phyloP scores from a whole-genome alignment of 2,113 vertebrate genomes.

The Tursiops truncatus region DNA sequence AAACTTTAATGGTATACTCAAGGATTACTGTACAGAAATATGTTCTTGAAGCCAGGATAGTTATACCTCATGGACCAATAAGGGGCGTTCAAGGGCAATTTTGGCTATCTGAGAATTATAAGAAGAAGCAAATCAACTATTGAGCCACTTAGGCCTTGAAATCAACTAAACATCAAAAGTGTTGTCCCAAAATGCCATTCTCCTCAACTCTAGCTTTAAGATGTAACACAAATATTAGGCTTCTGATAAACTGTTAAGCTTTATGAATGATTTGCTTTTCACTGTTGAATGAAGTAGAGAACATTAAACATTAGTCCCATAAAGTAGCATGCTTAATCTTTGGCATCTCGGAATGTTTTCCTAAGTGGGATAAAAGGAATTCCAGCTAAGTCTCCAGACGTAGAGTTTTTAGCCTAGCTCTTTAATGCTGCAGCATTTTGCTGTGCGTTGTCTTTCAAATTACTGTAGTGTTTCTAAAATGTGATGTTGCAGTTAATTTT shows the following conservation, averaged over 20 bases:
- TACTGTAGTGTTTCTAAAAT: not conserved
- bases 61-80: not conserved
- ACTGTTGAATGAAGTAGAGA: not conserved
- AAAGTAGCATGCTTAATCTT: not conserved
- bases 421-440: not conserved
- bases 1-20: not conserved
- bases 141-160: not conserved
- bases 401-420: not conserved
- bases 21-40: not conserved
- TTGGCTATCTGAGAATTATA: conserved; percentile 1
- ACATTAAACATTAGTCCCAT: not conserved
- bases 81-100: not conserved
- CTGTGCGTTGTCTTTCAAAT: not conserved
- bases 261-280: conserved; percentile 1
- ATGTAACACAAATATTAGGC: not conserved
- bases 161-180: not conserved
- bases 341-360: not conserved
- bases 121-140: not conserved
- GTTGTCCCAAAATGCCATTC: not conserved
- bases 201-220: not conserved
- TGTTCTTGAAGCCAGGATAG: not conserved
- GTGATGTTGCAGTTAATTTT: not conserved
- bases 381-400: not conserved
- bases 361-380: not conserved
- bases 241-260: not conserved